Evolutionary conservation across 2,888 invertebrate genomes (phyloP).

Genomic region (Polyploca ridens): DNA sequence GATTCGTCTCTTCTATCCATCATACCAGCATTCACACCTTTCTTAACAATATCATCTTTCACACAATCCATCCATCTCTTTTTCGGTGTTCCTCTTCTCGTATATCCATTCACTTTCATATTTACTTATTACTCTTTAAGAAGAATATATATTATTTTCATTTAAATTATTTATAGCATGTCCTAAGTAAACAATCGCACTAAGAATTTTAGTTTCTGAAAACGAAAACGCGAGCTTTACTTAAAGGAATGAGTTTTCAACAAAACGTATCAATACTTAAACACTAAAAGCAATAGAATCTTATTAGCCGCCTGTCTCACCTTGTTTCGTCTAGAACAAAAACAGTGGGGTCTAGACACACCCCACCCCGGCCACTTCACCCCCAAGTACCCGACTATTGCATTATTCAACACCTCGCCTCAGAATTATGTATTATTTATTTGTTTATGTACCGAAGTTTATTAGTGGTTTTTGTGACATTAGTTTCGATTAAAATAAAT

Average conservation of each 20-base stretch:
- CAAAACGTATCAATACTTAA: constrained; percentile 8
- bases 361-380: constrained; percentile 20
- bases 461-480: not conserved
- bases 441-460: not conserved
- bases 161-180: not conserved
- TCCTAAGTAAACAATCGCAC: not conserved
- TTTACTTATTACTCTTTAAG: too few species aligned
- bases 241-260: not conserved
- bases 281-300: constrained; percentile 5
- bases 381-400: constrained; percentile 30
- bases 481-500: not conserved
- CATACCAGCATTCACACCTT: too few species aligned
- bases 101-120: too few species aligned
- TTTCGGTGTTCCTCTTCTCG: too few species aligned
- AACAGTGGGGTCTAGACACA: constrained; percentile 35
- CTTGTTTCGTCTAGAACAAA: constrained; percentile 25
- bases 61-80: too few species aligned
- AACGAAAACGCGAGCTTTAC: not conserved
- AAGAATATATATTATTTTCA: not conserved
- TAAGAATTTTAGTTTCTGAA: not conserved
- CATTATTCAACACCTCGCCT: constrained; percentile 32
- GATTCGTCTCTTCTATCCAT: too few species aligned
- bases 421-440: constrained; percentile 1
- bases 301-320: constrained; percentile 8
- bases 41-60: too few species aligned